These are phyloP conservation scores for Myripristis jacobus DNA, from an alignment of 2,797 vertebrate genomes.

Conservation along the genomic window DNA sequence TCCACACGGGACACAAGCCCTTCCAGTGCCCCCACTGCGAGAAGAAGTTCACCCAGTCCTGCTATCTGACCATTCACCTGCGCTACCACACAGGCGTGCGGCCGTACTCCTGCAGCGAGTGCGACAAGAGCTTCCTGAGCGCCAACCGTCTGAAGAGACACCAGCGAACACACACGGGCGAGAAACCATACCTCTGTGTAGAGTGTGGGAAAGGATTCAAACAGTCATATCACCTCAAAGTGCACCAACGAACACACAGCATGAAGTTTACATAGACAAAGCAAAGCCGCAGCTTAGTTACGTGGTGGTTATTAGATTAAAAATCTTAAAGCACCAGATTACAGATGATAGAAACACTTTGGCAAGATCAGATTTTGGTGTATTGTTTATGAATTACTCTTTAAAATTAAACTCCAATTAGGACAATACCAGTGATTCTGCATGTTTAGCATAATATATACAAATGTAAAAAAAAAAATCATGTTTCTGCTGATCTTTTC, in stretches of 20 bases:
- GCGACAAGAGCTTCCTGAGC: constrained; percentile 82
- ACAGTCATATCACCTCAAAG: constrained; percentile 81
- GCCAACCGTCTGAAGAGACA: constrained; percentile 82
- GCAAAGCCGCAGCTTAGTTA: not conserved
- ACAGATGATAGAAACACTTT: not conserved
- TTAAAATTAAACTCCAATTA: too few relatives aligned
- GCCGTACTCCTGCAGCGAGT: constrained; percentile 78
- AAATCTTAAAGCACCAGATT: not conserved
- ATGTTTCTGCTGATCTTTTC: too few relatives aligned
- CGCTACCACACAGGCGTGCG: constrained; percentile 80
- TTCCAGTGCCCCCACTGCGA: constrained; percentile 80
- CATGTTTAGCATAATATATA: too few relatives aligned
- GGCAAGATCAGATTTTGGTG: too few relatives aligned
- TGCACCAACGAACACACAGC: constrained; percentile 76
- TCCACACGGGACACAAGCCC: constrained; percentile 83
- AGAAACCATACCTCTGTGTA: constrained; percentile 74
- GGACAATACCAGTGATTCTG: too few relatives aligned
- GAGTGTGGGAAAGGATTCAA: constrained; percentile 79
- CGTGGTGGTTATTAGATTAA: not conserved
- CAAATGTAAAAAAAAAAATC: too few relatives aligned
- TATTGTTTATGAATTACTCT: not conserved
- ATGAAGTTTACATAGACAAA: constrained; percentile 44
- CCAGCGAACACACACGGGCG: constrained; percentile 78
- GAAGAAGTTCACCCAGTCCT: constrained; percentile 83
- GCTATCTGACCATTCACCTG: constrained; percentile 83